Base-by-base conservation (phyloP, 2,888 invertebrate genomes). In the Hyppa rectilinea region DNA sequence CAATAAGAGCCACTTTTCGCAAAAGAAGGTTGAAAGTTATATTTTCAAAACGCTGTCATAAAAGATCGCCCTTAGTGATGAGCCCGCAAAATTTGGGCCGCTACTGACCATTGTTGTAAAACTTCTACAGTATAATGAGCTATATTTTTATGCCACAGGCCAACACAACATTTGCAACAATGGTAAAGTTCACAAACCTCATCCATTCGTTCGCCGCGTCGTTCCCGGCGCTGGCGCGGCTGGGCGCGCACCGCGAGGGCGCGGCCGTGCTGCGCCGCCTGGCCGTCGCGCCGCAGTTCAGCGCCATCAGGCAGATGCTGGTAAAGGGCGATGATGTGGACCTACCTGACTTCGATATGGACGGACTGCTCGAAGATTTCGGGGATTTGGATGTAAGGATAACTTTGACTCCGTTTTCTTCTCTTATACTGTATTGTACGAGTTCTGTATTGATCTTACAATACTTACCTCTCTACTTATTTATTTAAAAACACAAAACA, bases 121-220 rank as follows among this genome's bases (percentile, higher is more conserved):
- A n/a, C n/a, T n/a, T n/a, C n/a, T n/a, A n/a, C n/a, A n/a, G n/a
- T n/a, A n/a, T n/a, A n/a, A n/a, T n/a, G n/a, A n/a, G n/a, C n/a
- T n/a, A n/a, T n/a, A 23, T 23, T 23, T 34, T 10, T 2, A 3
- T 1, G 45, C 52, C 23, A 9, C 89, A 97, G 97, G 96, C 96
- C 0, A 97, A 97, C 88, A 84, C 91, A 7, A 96, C 96, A 0
- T 97, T 97, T 82, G 91, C 95, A 0, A 95, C 96, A 58, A 91
- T 96, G 85, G 90, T 93, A 34, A 93, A 94, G 17, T 85, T 96
- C 50, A 89, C 92, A 0, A 80, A 85, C 1, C 84, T 96, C 1
- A 87, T 96, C 29, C 94, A 94, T 69, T 90, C 93, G 0, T 91
- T 96, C 79, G 88, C 96, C 0, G 81, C 82, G 0, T 89, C 95